phyloP scores from a whole-genome alignment of 2,113 vertebrate species.

The Sturnus vulgaris region DNA sequence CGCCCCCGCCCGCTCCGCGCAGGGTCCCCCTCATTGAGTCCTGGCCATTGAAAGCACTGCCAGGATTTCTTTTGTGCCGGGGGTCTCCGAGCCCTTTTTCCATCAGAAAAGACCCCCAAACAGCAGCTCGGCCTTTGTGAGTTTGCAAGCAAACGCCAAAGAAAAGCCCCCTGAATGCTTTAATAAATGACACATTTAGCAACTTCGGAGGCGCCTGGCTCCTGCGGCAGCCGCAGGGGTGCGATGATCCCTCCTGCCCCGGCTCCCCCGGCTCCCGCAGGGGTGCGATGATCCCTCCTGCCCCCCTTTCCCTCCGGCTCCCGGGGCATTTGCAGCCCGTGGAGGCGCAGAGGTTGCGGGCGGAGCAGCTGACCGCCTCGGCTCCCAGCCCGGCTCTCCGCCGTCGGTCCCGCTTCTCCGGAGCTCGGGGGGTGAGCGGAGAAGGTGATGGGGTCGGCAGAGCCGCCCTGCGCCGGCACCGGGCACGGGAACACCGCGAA shows the following conservation, averaged over 20 bases:
- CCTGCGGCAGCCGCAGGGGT: constrained; percentile 48
- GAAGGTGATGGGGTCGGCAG: neutral
- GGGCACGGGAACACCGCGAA: too few relatives aligned
- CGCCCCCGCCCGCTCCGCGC: constrained; percentile 37
- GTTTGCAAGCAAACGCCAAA: constrained; percentile 70
- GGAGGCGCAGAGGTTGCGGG: neutral
- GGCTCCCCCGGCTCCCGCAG: neutral
- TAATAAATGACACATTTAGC: constrained; percentile 74
- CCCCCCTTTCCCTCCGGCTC: neutral
- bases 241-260: constrained; percentile 36
- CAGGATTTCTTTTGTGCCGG: constrained; percentile 81
- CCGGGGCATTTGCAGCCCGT: neutral
- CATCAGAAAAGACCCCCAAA: constrained; percentile 76
- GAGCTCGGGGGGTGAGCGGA: neutral
- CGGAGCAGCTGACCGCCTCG: neutral
- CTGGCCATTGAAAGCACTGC: constrained; percentile 83
- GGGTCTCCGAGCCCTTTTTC: constrained; percentile 76
- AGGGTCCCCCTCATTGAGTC: constrained; percentile 80
- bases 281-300: neutral
- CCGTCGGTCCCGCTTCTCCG: neutral
- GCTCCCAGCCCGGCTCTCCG: neutral
- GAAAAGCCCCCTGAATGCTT: constrained; percentile 74
- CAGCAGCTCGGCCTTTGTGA: constrained; percentile 79
- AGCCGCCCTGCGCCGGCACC: neutral
- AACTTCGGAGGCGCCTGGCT: constrained; percentile 65